Evolutionary conservation across 2,888 invertebrate species (phyloP), one percentile per base, ranked within the genome.

Genomic region (Diploptera punctata): DNA sequence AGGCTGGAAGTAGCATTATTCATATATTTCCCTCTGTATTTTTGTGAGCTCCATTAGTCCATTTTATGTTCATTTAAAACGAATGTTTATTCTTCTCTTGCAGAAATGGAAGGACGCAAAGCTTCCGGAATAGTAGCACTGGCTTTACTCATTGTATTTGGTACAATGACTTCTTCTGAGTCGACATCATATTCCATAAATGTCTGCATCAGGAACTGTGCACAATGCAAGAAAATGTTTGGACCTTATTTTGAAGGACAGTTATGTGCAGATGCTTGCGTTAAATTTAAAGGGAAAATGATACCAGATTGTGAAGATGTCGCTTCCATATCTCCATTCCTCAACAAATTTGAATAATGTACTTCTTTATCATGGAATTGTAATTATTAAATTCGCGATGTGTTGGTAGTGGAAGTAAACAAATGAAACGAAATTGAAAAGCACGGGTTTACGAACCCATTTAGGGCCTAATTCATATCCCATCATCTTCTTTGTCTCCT

Each of bases 191-290:
- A 70, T 38, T 9, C 72, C 52, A 52, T 80, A 19, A 92, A 91
- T 76, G 87, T 91, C 68, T 94, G 94, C 83, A 90, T 94, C 73
- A 89, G 93, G 77, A 95, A 95, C 83, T 95, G 95, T 81, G 94
- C 93, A 0, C 94, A 94, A 80, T 95, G 95, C 83, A 94, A 93
- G 83, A 93, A 93, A 82, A 94, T 94, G 91, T 91, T 93, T 76
- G 95, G 94, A 0, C 88, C 89, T 0, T 94, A 93, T 85, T 95
- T 95, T 83, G 92, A 95, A 79, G 95, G 94, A 0, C 91, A 93
- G 65, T 87, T 92, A 0, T 95, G 95, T 81, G 95, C 94, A 0
- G 93, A 94, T 78, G 89, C 92, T 76, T 95, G 95, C 81, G 87
- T 95, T 77, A 91, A 93, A 80, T 91, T 90, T 82, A 92, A 91